phyloP scores from a whole-genome alignment of 2,888 invertebrate genomes.

The Beris morrisii region DNA sequence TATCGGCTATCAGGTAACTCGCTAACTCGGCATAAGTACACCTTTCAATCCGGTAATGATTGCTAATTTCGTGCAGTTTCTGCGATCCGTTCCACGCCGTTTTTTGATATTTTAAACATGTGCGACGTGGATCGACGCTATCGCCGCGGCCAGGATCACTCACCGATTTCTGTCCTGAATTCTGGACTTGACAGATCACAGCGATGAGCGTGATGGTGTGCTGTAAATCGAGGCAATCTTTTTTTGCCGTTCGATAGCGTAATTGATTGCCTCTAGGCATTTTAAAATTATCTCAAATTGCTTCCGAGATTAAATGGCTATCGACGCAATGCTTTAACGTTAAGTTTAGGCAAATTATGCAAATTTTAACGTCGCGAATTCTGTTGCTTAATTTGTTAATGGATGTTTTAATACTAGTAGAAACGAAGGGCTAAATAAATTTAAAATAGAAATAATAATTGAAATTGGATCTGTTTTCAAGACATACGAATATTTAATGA shows the following conservation, averaged over 20 bases:
- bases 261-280: slow-evolving; percentile 27
- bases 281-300: slow-evolving; percentile 30
- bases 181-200: neutral
- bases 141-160: neutral
- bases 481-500: too few species aligned
- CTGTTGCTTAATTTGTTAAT: too few species aligned
- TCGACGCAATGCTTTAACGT: neutral
- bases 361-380: too few species aligned
- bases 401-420: too few species aligned
- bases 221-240: neutral
- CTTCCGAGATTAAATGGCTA: slow-evolving; percentile 18
- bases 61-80: slow-evolving; percentile 33
- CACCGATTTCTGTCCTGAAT: neutral
- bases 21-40: slow-evolving; percentile 38
- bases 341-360: too few species aligned
- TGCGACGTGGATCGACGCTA: too few species aligned
- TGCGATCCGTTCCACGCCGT: neutral
- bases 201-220: neutral
- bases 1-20: slow-evolving; percentile 38
- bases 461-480: too few species aligned
- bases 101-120: neutral
- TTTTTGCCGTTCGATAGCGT: neutral
- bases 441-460: too few species aligned
- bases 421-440: too few species aligned
- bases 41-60: slow-evolving; percentile 37